Conservation (phyloP, 1,140 invertebrate genomes). For the Drosophila burlai region DNA sequence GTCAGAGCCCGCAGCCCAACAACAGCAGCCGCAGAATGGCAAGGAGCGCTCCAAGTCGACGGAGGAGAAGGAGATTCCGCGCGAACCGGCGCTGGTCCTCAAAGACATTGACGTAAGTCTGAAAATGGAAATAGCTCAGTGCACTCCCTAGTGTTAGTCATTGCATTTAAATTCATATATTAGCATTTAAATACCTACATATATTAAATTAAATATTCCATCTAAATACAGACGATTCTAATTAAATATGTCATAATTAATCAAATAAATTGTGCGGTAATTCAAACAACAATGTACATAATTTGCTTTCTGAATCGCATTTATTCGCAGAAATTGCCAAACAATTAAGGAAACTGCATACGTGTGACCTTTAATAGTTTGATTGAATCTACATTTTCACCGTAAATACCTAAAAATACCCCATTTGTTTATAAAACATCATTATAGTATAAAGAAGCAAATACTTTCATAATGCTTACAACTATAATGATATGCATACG, state of each 20-base stretch:
- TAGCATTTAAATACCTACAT: too few relatives aligned
- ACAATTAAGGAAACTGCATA: neutral
- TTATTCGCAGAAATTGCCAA: neutral
- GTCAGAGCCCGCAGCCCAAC: conserved; percentile 79
- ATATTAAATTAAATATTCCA: too few relatives aligned
- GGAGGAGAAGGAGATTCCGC: conserved; percentile 90
- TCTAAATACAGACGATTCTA: too few relatives aligned
- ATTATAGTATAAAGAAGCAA: neutral
- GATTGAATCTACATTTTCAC: neutral
- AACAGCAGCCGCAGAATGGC: conserved; percentile 75
- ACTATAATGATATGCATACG: neutral
- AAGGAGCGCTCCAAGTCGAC: conserved; percentile 82
- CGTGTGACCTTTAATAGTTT: neutral
- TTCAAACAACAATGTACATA: neutral
- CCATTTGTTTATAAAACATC: conserved; percentile 12
- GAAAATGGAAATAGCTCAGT: neutral
- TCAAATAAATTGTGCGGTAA: too few relatives aligned
- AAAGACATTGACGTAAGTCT: conserved; percentile 90
- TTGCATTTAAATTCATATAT: neutral
- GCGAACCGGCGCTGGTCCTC: conserved; percentile 94
- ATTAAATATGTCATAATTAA: too few relatives aligned
- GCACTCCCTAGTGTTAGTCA: neutral
- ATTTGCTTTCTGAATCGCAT: neutral
- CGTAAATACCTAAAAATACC: neutral
- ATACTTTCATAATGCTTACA: neutral